phyloP scores from a whole-genome alignment of 2,113 vertebrate species.

The Callithrix jacchus region DNA sequence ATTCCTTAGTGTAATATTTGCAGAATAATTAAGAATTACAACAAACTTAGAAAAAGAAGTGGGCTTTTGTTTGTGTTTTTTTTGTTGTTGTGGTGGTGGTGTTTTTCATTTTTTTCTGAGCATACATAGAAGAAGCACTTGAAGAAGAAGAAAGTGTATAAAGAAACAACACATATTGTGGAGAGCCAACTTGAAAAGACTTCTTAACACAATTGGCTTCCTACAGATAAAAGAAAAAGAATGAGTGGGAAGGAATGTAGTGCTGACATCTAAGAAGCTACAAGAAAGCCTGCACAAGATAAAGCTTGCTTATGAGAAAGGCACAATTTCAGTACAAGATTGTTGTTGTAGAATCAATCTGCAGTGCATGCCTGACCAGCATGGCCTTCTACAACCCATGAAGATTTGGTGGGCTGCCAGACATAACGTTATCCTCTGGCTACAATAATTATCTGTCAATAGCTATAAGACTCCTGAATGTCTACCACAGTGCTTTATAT shows the following conservation, averaged over 20 bases:
- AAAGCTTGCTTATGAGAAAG: background rate
- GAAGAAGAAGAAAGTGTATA: background rate
- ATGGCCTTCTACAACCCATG: background rate
- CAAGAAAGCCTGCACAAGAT: background rate
- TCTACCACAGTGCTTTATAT: background rate
- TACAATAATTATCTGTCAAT: background rate
- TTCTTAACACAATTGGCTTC: conserved; percentile 12
- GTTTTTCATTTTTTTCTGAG: background rate
- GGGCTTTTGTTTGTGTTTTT: background rate
- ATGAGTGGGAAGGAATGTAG: background rate
- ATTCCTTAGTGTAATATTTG: background rate
- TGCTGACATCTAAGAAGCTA: background rate
- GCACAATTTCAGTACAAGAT: background rate
- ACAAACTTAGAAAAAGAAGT: background rate
- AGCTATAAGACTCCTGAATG: background rate
- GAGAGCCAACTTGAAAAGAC: background rate
- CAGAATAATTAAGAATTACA: background rate
- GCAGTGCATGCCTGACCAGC: background rate
- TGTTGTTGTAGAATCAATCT: background rate
- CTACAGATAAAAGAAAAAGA: background rate
- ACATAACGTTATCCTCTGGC: background rate
- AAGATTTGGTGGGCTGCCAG: background rate
- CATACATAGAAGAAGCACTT: background rate
- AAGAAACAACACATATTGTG: background rate
- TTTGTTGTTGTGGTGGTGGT: too few relatives aligned